Base-by-base conservation (phyloP, 92 coral and sea anemone genomes). In the Nematostella vectensis region DNA sequence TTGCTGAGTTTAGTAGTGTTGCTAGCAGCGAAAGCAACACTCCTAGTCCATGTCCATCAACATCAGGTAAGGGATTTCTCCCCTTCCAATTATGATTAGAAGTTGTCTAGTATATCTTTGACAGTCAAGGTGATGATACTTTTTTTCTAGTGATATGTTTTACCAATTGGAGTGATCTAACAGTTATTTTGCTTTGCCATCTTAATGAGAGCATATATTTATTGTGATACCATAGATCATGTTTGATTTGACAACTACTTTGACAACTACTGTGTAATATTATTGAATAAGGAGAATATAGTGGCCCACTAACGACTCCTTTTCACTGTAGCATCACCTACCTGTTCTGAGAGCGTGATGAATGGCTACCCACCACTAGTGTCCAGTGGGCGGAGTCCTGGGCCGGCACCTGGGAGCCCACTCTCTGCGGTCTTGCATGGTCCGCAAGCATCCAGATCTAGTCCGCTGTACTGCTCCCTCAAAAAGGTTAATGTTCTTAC, bases 401-500 rank as follows among this genome's bases (percentile, higher is more conserved):
- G 81, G 4, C 94, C 99, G 15, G 96, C 99, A 4, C 89, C 99
- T 21, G 88, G 95, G 13, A 83, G 88, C 37, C 83, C 99, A 25
- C 63, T 93, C 21, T 88, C 99, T 19, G 77, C 88, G 0, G 54
- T 77, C 17, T 56, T 74, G 31, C 78, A 81, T 65, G 89, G 87
- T 21, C 75, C 68, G 17, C 76, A 69, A 22, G 67, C 60, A 4
- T 36, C 80, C 16, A 79, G 79, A 39, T 70, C 96, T 9, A 81
- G 60, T 64, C 88, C 93, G 19, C 54, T 79, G 38, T 80, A 93
- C 55, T 88, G 87, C 25, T 93, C 99, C 13, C 59, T 93, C 19
- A 93, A 93, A 57, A 88, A 93, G 81, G 95, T 85, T 55, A 64
- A 52, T n/a, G n/a, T n/a, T n/a, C n/a, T n/a, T n/a, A n/a, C n/a